These are phyloP conservation scores for Orthosia incerta DNA, from an alignment of 2,888 invertebrate species.

Conservation along the genomic window DNA sequence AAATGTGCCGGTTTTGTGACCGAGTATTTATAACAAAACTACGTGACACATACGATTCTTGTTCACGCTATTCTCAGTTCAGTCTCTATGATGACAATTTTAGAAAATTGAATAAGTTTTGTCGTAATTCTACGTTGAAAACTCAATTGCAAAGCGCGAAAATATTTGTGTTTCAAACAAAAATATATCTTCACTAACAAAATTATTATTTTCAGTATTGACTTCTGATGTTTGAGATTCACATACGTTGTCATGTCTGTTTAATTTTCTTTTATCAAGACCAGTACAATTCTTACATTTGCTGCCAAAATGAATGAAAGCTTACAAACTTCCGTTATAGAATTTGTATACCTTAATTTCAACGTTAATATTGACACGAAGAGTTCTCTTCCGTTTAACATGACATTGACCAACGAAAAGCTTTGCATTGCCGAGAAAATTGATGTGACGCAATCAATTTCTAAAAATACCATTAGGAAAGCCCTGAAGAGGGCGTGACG, in stretches of 20 bases:
- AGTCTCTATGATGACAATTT: conserved; percentile 67
- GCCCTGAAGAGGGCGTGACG: conserved; percentile 76
- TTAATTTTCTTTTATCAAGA: conserved; percentile 10
- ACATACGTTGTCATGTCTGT: conserved; percentile 2
- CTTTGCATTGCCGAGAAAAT: conserved; percentile 32
- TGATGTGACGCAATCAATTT: conserved; percentile 60
- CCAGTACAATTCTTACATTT: neutral
- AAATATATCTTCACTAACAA: neutral
- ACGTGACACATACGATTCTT: conserved; percentile 78
- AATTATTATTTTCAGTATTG: conserved; percentile 1
- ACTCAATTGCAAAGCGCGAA: conserved; percentile 28
- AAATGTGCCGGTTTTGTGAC: conserved; percentile 80
- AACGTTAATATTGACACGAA: conserved; percentile 16
- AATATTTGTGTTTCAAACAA: conserved; percentile 14
- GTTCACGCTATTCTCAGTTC: conserved; percentile 76
- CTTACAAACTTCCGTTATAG: neutral
- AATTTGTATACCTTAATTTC: conserved; percentile 4
- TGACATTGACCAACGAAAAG: conserved; percentile 47
- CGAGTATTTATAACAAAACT: conserved; percentile 83
- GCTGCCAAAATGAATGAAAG: conserved; percentile 19
- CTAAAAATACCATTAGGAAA: conserved; percentile 76
- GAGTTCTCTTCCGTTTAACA: conserved; percentile 16
- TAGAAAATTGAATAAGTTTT: conserved; percentile 55
- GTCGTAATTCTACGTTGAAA: conserved; percentile 35
- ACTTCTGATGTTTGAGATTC: conserved; percentile 3